phyloP scores from a whole-genome alignment of 2,797 vertebrate species.

The Acanthurus tractus region DNA sequence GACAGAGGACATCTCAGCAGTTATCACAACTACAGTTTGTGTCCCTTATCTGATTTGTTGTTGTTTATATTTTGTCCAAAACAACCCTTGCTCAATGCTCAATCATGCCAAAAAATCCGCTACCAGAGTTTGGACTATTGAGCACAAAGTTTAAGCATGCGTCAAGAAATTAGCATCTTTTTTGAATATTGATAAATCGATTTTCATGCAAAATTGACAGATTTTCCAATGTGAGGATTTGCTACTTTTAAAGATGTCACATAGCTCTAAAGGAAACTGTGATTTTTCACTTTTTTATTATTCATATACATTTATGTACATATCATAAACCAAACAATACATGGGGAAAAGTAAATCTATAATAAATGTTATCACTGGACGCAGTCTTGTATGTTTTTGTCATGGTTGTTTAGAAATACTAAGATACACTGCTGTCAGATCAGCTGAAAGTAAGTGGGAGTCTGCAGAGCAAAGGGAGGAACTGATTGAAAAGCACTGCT shows the following conservation, averaged over 20 bases:
- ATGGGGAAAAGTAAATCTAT: background rate
- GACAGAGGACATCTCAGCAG: constrained; percentile 5
- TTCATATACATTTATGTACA: background rate
- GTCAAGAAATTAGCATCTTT: background rate
- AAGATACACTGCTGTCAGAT: background rate
- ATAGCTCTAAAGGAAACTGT: background rate
- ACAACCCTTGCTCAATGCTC: background rate
- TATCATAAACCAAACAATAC: background rate
- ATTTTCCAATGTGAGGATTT: background rate
- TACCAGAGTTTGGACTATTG: background rate
- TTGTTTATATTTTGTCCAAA: background rate
- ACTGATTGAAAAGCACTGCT: constrained; percentile 19
- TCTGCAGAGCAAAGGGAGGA: constrained; percentile 7
- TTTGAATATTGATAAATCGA: background rate
- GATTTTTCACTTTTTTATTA: background rate
- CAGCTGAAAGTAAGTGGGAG: background rate
- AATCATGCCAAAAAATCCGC: background rate
- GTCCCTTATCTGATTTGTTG: background rate
- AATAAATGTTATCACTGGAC: background rate
- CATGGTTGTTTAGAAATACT: background rate
- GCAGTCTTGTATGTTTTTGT: background rate
- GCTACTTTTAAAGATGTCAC: background rate
- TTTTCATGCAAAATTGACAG: background rate
- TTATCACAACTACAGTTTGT: background rate
- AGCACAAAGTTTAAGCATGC: too few species aligned